Evolutionary conservation across 1,140 invertebrate species (phyloP), one percentile per base, ranked within the genome.

Genomic region (Latrodectus geometricus): DNA sequence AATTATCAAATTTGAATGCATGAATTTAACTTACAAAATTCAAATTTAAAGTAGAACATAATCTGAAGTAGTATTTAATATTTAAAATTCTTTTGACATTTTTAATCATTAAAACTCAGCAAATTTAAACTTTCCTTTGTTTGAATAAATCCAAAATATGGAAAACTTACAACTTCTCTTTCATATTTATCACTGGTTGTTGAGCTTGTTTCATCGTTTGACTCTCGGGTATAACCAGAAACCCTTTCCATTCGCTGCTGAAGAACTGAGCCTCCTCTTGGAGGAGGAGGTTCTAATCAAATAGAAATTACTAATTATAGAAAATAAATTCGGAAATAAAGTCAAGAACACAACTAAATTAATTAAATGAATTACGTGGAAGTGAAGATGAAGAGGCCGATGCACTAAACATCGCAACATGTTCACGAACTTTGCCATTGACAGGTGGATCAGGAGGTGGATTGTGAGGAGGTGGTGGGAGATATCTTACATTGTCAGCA

Each of bases 101-200:
- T 5, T 35, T 5, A 35, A 35, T 35, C 5, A 35, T 35, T 35
- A 35, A 35, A 35, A 35, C 5, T 35, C 2, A 35, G 35, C 35
- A 1, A 35, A 35, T 35, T 35, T 35, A 1, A 35, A 35, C 5
- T 35, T 61, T 61, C 8, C 11, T 61, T 61, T 61, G 8, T 61
- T 14, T 14, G 54, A 61, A 61, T 61, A 61, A 61, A 14, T 14
- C 54, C 8, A 14, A 61, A 61, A 70, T 3, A 70, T 70, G 9
- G 11, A 70, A 70, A 50, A 86, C 88, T 81, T 66, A 90, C 88
- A 68, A 88, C 88, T 86, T 88, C 88, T 74, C 76, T 81, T 69
- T 88, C 88, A 77, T 88, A 88, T 82, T 83, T 86, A 12, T 88
- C 85, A 82, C 83, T 88, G 35, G 80, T 82, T 9, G 80, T 83